Base-by-base conservation (phyloP, 1,140 invertebrate genomes). In the Zaprionus kolodkinae region DNA sequence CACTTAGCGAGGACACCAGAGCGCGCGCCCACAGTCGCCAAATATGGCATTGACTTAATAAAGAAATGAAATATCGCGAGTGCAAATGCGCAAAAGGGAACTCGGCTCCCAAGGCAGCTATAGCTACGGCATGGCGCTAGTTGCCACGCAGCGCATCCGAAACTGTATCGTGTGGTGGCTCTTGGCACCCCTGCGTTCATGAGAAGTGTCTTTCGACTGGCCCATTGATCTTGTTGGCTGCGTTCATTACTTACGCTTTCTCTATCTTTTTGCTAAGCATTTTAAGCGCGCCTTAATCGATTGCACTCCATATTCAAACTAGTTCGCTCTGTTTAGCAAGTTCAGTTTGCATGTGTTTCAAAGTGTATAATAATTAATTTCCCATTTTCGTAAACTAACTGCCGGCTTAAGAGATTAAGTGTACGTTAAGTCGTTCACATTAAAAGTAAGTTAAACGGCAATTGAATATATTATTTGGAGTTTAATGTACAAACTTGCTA, bases 1-100 rank as follows among this genome's bases (percentile, higher is more conserved):
- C 63, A 38, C 45, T 50, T 50, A 50, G 17, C n/a, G 62, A 76
- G 66, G 83, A 65, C 60, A 85, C 76, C 78, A 80, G 45, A 17
- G 45, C 45, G 83, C 83, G 83, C 83, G 83, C 83, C 83, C 78
- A 79, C 79, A 70, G 80, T 72, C 76, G 68, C 86, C 63, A 83
- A 81, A 88, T 89, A 91, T 91, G 87, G 90, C 85, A 87, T 83
- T 87, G 79, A 88, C 73, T 90, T 91, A 91, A 91, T 91, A 91
- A 91, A 91, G 76, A 81, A 89, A 87, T 91, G 84, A 89, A 91
- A 91, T 85, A 91, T 85, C 78, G 80, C 80, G 40, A 40, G 71
- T 65, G 61, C 60, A 45, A 55, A 61, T 15, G 66, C 60, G 33
- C 45, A 11, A 60, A 27, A 61, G 59, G 27, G 38, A 50, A 50